These are phyloP conservation scores for Brachionus manjavacas DNA, from an alignment of 1,140 invertebrate genomes.

Conservation along the genomic window DNA sequence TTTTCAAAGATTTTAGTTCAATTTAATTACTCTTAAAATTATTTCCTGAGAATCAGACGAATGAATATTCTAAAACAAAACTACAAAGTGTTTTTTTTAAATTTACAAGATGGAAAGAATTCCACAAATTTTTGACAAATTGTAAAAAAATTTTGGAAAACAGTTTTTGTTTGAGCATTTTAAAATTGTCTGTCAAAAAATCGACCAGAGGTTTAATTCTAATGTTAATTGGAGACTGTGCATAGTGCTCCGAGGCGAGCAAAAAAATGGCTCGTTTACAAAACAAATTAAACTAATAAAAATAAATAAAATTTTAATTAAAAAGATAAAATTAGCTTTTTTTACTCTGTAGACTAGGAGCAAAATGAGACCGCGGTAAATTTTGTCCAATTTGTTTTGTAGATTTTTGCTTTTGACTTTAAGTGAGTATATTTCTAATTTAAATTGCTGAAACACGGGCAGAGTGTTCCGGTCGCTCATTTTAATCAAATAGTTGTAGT, in stretches of 20 bases:
- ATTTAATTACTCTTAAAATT: too few species aligned
- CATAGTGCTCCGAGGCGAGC: background rate
- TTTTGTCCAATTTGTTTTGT: background rate
- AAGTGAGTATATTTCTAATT: background rate
- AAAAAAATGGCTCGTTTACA: conserved; percentile 11
- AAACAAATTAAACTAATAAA: conserved; percentile 28
- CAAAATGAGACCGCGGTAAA: background rate
- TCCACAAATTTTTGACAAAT: conserved; percentile 15
- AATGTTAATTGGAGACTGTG: background rate
- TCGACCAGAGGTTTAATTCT: background rate
- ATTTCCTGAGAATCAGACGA: too few species aligned
- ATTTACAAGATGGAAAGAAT: background rate
- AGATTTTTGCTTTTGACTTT: conserved; percentile 13
- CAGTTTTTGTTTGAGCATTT: background rate
- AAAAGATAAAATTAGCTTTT: background rate
- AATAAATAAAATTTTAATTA: background rate
- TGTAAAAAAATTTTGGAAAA: background rate
- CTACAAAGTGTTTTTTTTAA: background rate
- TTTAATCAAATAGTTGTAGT: background rate
- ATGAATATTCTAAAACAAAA: too few species aligned
- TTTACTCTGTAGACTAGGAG: conserved; percentile 13
- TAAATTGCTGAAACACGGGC: background rate
- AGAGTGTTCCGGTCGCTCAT: background rate
- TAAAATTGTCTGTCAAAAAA: conserved; percentile 3
- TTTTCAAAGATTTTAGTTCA: too few species aligned